These are phyloP conservation scores for Sebastes variabilis DNA, from an alignment of 2,797 vertebrate species.

Conservation along the genomic window DNA sequence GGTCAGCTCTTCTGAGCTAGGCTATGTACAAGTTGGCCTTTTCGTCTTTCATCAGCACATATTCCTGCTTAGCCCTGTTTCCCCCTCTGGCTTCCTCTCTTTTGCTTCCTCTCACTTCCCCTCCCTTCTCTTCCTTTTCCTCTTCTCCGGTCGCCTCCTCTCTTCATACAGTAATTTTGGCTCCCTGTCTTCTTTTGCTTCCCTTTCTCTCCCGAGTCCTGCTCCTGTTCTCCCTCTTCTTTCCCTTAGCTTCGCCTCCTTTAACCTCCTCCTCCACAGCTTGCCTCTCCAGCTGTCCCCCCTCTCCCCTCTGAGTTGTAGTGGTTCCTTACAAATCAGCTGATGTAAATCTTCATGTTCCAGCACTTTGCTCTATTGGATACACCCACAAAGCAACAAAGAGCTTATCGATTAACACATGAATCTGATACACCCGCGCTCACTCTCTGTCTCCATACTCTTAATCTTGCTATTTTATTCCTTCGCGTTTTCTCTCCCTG, in stretches of 20 bases:
- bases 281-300: not conserved
- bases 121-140: conserved; percentile 1
- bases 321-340: conserved; percentile 53
- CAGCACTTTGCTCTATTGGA: conserved; percentile 63
- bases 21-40: conserved; percentile 53
- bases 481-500: not conserved
- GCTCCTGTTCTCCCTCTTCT: not conserved
- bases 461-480: conserved; percentile 40
- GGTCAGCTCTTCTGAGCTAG: conserved; percentile 38
- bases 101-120: conserved; percentile 26
- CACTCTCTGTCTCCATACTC: conserved; percentile 31
- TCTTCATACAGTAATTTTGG: not conserved
- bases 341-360: conserved; percentile 69
- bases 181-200: not conserved
- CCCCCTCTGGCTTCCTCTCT: conserved; percentile 49
- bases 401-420: conserved; percentile 69
- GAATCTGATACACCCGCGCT: conserved; percentile 57
- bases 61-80: conserved; percentile 55
- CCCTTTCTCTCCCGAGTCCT: not conserved
- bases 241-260: not conserved
- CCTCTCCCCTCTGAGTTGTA: conserved; percentile 22
- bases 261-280: not conserved
- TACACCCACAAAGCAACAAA: conserved; percentile 64
- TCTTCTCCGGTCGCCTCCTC: conserved; percentile 9
- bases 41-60: conserved; percentile 73